Evolutionary conservation across 1,140 invertebrate species (phyloP).

Genomic region (Ceratina japonica): DNA sequence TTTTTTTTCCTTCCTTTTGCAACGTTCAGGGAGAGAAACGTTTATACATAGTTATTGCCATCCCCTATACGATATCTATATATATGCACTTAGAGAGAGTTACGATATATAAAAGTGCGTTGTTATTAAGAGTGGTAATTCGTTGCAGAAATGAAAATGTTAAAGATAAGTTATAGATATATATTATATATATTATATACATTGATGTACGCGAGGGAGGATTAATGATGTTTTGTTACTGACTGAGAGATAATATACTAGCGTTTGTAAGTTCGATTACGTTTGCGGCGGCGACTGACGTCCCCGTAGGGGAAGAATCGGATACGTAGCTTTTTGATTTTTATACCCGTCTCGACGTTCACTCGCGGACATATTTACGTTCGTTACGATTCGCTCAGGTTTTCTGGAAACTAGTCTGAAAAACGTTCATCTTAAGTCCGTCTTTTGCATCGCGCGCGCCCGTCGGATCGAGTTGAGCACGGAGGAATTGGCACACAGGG

Average conservation of each 20-base stretch:
- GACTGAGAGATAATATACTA: slow-evolving; percentile 27
- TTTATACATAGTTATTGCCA: too few species aligned
- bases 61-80: neutral
- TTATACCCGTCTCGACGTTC: slow-evolving; percentile 14
- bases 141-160: slow-evolving; percentile 8
- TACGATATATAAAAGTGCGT: neutral
- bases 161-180: slow-evolving; percentile 21
- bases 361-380: neutral
- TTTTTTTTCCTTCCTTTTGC: too few species aligned
- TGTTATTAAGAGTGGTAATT: slow-evolving; percentile 16
- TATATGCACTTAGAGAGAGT: neutral
- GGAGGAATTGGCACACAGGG: neutral
- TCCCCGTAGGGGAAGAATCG: neutral
- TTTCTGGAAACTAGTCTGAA: slow-evolving; percentile 32
- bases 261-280: slow-evolving; percentile 25
- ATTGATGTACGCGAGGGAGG: slow-evolving; percentile 7
- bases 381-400: slow-evolving; percentile 19
- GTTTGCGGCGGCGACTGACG: slow-evolving; percentile 13
- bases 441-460: neutral
- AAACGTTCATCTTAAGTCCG: slow-evolving; percentile 5
- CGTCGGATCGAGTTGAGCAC: neutral
- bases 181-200: slow-evolving; percentile 5
- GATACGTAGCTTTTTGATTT: slow-evolving; percentile 30
- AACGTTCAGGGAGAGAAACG: too few species aligned
- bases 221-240: slow-evolving; percentile 35